Base-by-base conservation (phyloP, 2,888 invertebrate genomes). In the Shargacucullia verbasci region DNA sequence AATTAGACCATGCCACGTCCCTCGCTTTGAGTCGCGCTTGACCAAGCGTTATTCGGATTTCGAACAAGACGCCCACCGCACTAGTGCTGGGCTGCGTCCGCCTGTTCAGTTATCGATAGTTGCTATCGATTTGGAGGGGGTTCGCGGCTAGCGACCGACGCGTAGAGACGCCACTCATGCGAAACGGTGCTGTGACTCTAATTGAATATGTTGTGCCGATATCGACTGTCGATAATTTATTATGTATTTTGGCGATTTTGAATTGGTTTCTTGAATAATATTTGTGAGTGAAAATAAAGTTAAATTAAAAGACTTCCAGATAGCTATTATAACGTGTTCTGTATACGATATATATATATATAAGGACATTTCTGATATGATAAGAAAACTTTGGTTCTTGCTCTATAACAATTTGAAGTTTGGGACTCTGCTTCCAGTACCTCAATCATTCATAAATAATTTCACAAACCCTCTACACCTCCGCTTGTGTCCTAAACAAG, bases 1-100 rank as follows among this genome's bases (percentile, higher is more conserved):
- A 92, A 92, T 91, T 91, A 91, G 87, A 89, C 82, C 85, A 80
- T 79, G 79, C 82, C 83, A 84, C 87, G 87, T 81, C 80, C 83
- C 82, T 80, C 83, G 89, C 89, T 91, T 90, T 88, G 89, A 90
- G 87, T 86, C 85, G 88, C 87, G 91, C 91, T 91, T 91, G 92
- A 91, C 92, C 92, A 87, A 91, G 92, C 92, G 91, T 91, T 89
- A 91, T 89, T 89, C 86, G 87, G 86, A 89, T 86, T 88, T 87
- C 87, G 86, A 88, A 86, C 89, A 91, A 91, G 91, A 89, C 87
- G 88, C 84, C 77, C 76, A 73, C 71, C 66, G 79, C 71, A 71
- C 79, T 87, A 89, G 89, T 70, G 89, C 68, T 76, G 83, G 66
- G 77, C 63, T 58, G 46, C 45, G 37, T 66, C 41, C 59, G 60